Evolutionary conservation across 2,888 invertebrate genomes (phyloP).

Genomic region (Linyphia triangularis): DNA sequence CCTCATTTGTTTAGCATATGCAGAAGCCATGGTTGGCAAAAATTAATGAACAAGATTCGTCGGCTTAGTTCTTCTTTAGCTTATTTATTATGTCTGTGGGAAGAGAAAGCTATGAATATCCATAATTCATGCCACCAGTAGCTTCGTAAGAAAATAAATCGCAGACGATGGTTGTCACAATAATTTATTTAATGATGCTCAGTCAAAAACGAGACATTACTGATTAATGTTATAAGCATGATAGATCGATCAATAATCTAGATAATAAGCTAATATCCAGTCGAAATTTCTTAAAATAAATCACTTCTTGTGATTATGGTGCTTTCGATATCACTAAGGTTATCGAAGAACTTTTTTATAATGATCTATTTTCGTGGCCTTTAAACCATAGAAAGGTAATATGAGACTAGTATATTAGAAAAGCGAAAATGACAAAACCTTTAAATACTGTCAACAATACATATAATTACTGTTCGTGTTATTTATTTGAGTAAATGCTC

Average conservation of each 20-base stretch:
- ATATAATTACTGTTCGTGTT: no score
- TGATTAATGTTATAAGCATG: neutral
- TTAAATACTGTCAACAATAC: no score
- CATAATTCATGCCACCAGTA: conserved; percentile 38
- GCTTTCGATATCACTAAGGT: no score
- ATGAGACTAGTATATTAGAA: no score
- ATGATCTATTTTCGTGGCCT: no score
- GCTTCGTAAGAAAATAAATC: conserved; percentile 33
- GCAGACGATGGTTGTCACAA: neutral
- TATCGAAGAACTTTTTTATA: no score
- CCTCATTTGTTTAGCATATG: conserved; percentile 47
- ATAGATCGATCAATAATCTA: neutral
- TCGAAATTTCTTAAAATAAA: neutral
- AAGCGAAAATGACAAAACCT: no score
- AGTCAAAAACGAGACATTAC: neutral
- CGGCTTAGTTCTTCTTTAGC: neutral
- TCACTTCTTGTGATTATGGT: neutral
- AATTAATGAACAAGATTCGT: conserved; percentile 37
- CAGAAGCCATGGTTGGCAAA: neutral
- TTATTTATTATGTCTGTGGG: neutral
- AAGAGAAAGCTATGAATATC: conserved; percentile 25
- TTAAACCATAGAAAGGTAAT: no score
- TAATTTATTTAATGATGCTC: conserved; percentile 4
- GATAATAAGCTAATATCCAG: neutral
- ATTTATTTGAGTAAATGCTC: no score